Base-by-base conservation (phyloP, 1,140 invertebrate species). In the Drosophila rufa region DNA sequence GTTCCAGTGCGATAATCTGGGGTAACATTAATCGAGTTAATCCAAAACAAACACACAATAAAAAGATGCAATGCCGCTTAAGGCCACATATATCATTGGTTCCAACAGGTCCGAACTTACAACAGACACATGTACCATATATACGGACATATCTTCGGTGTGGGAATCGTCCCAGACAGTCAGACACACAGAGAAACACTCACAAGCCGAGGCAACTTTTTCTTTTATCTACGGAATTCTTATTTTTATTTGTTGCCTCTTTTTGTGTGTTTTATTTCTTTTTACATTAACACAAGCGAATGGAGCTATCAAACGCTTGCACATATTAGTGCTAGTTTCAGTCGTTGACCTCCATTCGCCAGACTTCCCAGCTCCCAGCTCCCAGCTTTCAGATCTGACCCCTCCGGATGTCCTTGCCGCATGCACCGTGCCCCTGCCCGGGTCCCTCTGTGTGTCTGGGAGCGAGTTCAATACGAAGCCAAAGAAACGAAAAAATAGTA, bases 281-380 rank as follows among this genome's bases (percentile, higher is more conserved):
- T 89, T 70, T 89, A 71, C 66, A 89, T 89, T 89, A 87, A 74
- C 84, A 70, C 84, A 82, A 80, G 75, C 82, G 81, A 75, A 78
- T 67, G 59, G 61, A 71, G 67, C 68, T 71, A 73, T 73, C 69
- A 68, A 70, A 79, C 68, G 45, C 67, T 70, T 70, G 79, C 67
- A 67, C 67, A 78, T 73, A 82, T 83, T 89, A 74, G 62, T 74
- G 84, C 73, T 85, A 89, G 86, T 91, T 90, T 76, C 91, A 85
- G 83, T 87, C 91, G 87, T 92, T 92, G 91, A 92, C 91, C 91
- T 92, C 84, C 85, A 92, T 92, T 92, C 53, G 64, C 53, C 89
- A 82, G 86, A 91, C 83, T 80, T 46, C 69, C 40, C 69, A 64
- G 45, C 59, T 48, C 22, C 36, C 45, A 22, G 43, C 22, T 38